Evolutionary conservation across 2,113 vertebrate genomes (phyloP).

Genomic region (Otocyon megalotis): DNA sequence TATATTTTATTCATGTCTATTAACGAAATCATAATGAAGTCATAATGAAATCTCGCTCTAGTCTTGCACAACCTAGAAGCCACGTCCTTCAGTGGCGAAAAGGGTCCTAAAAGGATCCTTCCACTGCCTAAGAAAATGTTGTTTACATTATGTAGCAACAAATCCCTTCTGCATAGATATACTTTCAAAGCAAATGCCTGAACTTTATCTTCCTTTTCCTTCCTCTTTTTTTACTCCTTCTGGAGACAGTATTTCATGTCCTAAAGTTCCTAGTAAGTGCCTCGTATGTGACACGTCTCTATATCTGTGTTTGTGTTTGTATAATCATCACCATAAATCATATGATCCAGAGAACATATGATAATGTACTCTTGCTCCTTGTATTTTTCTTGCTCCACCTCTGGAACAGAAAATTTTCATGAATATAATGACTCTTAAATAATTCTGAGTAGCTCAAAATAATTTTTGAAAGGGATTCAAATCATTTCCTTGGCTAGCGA

Average conservation of each 20-base stretch:
- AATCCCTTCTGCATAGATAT: slow-evolving; percentile 74
- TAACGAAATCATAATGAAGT: slow-evolving; percentile 3
- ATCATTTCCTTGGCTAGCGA: background rate
- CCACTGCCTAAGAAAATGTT: slow-evolving; percentile 46
- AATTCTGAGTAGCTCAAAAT: background rate
- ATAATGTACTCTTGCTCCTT: background rate
- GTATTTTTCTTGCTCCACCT: background rate
- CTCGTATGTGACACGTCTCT: background rate
- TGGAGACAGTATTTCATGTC: slow-evolving; percentile 18
- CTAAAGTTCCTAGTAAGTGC: background rate
- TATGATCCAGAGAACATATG: background rate
- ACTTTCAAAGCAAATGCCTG: slow-evolving; percentile 51
- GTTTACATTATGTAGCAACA: slow-evolving; percentile 69
- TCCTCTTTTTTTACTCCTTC: slow-evolving; percentile 28
- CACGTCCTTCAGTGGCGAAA: background rate
- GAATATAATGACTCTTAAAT: background rate
- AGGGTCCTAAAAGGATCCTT: slow-evolving; percentile 1
- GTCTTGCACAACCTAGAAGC: background rate
- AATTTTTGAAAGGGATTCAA: background rate
- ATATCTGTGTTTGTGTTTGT: background rate
- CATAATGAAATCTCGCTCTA: background rate
- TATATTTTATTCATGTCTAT: slow-evolving; percentile 26
- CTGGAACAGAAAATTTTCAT: background rate
- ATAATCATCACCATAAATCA: background rate
- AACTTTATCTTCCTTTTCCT: slow-evolving; percentile 16